Conservation (phyloP, 2,113 vertebrate species). For the Naja naja region DNA sequence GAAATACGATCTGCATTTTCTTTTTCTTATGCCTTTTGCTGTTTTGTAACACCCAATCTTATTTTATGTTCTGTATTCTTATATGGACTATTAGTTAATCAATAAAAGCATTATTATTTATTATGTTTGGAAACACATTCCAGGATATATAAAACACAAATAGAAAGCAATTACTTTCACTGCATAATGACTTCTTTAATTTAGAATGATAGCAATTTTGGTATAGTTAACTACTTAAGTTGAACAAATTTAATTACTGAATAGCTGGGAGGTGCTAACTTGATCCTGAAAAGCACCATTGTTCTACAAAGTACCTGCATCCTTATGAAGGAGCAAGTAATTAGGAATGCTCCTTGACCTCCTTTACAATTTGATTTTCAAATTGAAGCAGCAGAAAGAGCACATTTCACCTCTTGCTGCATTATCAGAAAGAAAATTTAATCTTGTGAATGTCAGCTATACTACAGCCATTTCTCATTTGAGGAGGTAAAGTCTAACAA, state of each 20-base stretch:
- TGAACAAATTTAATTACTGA: neutral
- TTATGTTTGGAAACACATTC: neutral
- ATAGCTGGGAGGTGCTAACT: neutral
- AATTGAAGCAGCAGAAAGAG: neutral
- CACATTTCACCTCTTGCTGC: neutral
- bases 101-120: neutral
- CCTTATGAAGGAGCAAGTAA: neutral
- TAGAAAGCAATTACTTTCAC: neutral
- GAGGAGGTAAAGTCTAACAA: neutral
- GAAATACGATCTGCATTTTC: neutral
- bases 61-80: neutral
- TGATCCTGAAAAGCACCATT: neutral
- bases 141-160: neutral
- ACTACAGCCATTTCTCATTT: neutral
- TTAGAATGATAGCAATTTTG: neutral
- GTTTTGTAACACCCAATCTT: neutral
- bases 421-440: neutral
- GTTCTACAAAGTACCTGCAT: neutral
- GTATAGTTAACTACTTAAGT: neutral
- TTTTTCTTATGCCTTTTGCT: neutral
- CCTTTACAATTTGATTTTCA: neutral
- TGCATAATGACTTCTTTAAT: neutral
- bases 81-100: neutral
- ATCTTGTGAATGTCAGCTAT: neutral
- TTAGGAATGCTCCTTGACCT: neutral